Conservation (phyloP, 1,140 invertebrate species). For the Bombus turneri region DNA sequence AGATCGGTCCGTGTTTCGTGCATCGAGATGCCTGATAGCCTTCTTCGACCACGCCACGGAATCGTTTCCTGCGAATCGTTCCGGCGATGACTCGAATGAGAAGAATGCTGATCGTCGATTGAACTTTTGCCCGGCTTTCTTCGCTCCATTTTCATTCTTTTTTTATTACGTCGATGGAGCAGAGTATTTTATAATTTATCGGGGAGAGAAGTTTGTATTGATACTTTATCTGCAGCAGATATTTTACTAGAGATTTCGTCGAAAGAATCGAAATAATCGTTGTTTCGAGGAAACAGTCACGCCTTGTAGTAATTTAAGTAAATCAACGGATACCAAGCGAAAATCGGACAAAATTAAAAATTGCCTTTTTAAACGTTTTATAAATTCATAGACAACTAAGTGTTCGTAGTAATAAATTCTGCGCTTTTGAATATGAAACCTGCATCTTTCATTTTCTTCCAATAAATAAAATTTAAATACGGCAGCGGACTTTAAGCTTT, state of each 20-base stretch:
- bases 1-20: slow-evolving; percentile 44
- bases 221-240: too few species aligned
- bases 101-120: slow-evolving; percentile 3
- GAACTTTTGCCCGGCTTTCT: background rate
- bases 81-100: slow-evolving; percentile 25
- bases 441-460: background rate
- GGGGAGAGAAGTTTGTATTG: background rate
- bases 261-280: too few species aligned
- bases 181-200: background rate
- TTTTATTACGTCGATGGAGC: background rate
- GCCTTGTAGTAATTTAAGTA: too few species aligned
- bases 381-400: too few species aligned
- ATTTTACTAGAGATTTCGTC: too few species aligned
- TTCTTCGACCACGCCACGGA: slow-evolving; percentile 24
- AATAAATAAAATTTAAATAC: background rate
- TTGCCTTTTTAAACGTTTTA: too few species aligned
- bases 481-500: too few species aligned
- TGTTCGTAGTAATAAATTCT: too few species aligned
- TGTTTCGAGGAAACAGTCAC: too few species aligned
- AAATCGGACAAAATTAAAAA: too few species aligned
- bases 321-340: too few species aligned
- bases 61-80: slow-evolving; percentile 33
- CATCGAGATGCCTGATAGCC: slow-evolving; percentile 54
- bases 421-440: too few species aligned
- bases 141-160: background rate